A percentile compares a stretch with the other conserved stretches of the same genome.
Evolutionary conservation across 2,797 vertebrate genomes (phyloP).

Genomic region (Chrosomus eos): DNA sequence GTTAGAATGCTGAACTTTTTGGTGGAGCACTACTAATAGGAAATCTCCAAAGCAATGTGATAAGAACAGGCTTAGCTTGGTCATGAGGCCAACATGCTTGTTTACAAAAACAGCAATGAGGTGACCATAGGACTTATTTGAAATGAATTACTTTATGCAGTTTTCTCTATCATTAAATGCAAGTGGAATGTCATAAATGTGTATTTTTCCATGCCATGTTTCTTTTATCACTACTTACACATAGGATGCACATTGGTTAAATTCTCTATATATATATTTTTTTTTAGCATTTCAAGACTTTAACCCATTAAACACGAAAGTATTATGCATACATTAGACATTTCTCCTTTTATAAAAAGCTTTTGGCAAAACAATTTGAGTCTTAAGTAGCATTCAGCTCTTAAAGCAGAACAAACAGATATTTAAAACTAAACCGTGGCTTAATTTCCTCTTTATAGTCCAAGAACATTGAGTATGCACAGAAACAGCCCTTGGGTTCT

Average conservation of each 20-base stretch:
- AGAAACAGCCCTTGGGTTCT: conserved; percentile 21
- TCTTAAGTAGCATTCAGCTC: neutral
- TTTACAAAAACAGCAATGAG: conserved; percentile 31
- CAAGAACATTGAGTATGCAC: conserved; percentile 21
- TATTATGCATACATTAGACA: neutral
- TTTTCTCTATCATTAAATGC: neutral
- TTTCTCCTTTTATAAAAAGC: neutral
- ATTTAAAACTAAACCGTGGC: neutral
- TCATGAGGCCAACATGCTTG: conserved; percentile 12
- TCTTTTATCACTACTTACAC: neutral
- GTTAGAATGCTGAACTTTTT: conserved; percentile 24
- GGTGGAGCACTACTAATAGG: neutral
- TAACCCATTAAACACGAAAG: neutral
- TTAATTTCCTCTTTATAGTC: neutral
- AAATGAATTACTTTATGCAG: neutral
- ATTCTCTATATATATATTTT: neutral
- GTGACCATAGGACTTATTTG: neutral
- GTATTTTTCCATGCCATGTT: neutral
- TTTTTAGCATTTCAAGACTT: neutral
- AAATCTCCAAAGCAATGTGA: conserved; percentile 34
- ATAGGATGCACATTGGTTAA: neutral
- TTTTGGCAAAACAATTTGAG: neutral
- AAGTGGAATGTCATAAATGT: neutral
- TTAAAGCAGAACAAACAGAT: neutral
- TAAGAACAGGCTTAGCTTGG: conserved; percentile 27